A percentile compares a stretch with the other conserved stretches of the same genome.
These are phyloP conservation scores for Willisornis vidua DNA, from an alignment of 2,113 vertebrate species.

Conservation along the genomic window DNA sequence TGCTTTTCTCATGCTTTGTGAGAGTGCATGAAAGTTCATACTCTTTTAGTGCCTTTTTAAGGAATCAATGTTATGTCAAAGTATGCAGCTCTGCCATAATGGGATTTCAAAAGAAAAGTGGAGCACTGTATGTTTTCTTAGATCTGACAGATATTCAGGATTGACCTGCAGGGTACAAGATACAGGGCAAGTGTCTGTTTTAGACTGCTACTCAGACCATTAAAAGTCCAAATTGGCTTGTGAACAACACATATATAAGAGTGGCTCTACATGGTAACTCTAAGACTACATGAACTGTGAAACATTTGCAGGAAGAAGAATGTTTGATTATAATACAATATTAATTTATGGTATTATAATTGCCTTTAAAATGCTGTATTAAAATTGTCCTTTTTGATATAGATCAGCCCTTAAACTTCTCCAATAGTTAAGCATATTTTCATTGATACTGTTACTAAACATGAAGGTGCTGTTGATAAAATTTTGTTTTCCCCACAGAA, in stretches of 20 bases:
- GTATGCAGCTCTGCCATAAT: neutral
- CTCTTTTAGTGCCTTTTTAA: constrained; percentile 11
- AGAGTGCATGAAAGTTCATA: neutral
- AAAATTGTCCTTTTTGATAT: neutral
- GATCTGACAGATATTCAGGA: neutral
- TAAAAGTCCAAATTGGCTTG: neutral
- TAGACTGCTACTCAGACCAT: neutral
- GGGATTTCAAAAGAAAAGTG: constrained; percentile 31
- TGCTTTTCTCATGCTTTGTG: neutral
- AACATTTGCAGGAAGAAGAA: neutral
- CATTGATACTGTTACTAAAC: neutral
- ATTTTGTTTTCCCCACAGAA: neutral
- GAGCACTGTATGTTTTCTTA: neutral
- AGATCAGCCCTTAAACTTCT: neutral
- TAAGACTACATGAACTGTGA: neutral
- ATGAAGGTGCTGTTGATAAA: neutral
- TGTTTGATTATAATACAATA: neutral
- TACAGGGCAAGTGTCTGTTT: neutral
- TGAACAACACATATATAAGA: neutral
- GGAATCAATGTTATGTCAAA: constrained; percentile 1
- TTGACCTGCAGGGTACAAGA: neutral
- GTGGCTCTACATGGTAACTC: neutral
- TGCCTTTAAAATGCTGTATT: neutral
- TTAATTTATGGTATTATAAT: neutral
- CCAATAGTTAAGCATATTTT: neutral